Base-by-base conservation (phyloP, 2,113 vertebrate species). In the Mellivora capensis region DNA sequence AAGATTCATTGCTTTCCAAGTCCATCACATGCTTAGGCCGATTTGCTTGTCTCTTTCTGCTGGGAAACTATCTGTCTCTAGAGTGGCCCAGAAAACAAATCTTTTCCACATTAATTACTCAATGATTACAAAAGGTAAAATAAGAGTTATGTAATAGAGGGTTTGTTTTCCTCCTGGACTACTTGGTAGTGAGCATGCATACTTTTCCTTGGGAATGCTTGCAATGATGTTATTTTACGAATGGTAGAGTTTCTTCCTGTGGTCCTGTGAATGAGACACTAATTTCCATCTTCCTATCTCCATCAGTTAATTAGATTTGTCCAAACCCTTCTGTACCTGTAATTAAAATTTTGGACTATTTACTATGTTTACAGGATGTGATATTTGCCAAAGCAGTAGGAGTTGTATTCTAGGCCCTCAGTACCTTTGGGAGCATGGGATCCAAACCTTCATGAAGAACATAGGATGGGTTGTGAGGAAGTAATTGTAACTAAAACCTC, bases 121-220 rank as follows among this genome's bases (percentile, higher is more conserved):
- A 95, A 93, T 98, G 93, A 90, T 88, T 97, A 96, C 94, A 54
- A 94, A 96, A 96, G 91, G 93, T 96, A 93, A 97, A 96, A 89
- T 82, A 54, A 83, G 29, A 96, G 64, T 97, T 94, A 96, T 95
- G 52, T 96, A 97, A 96, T 61, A 82, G 67, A 95, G 64, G 42
- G 14, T 84, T 96, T 94, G 84, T 96, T 97, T 96, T 86, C 80
- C 59, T 96, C 71, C 83, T 37, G 94, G 77, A 74, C 95, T 98
- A 94, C 57, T 96, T 87, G 64, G 42, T 91, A 93, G 52, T 62
- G 39, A 95, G 44, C 49, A 88, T 59, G 69, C 74, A 74, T 57
- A 64, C 20, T 87, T 91, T 59, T 23, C 64, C 27, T 67, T 94
- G 42, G n/a, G 52, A 93, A 95, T 72, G 37, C 84, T 96, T 87